Evolutionary conservation across 2,888 invertebrate genomes (phyloP).

Genomic region (Cephus rjabovi): DNA sequence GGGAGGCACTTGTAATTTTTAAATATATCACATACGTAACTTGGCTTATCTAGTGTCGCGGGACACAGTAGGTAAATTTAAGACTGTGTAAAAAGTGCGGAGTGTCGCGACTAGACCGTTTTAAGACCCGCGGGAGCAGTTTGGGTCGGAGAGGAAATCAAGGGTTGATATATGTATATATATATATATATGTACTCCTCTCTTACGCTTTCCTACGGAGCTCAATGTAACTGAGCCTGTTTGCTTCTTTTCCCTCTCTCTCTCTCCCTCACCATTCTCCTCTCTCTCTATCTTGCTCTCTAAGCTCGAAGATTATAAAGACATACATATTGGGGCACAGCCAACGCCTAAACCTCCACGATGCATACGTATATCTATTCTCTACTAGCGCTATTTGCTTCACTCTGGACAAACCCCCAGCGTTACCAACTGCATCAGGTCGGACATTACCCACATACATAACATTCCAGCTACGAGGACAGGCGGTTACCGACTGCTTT

Average conservation of each 20-base stretch:
- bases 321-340: slow-evolving; percentile 38
- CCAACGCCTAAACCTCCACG: slow-evolving; percentile 37
- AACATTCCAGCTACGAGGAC: neutral
- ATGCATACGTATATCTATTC: slow-evolving; percentile 23
- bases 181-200: too few species aligned
- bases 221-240: slow-evolving; percentile 3
- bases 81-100: neutral
- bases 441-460: neutral
- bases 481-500: neutral
- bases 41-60: neutral
- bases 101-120: neutral
- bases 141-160: neutral
- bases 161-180: neutral
- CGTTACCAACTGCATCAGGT: neutral
- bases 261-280: slow-evolving; percentile 2
- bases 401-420: neutral
- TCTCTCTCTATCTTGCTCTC: neutral
- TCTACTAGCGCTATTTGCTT: neutral
- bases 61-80: neutral
- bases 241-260: slow-evolving; percentile 16
- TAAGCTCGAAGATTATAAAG: slow-evolving; percentile 46
- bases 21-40: neutral
- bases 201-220: neutral
- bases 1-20: neutral
- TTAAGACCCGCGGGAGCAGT: neutral